Base-by-base conservation (phyloP, 2,113 vertebrate genomes). In the Phyllostomus discolor region DNA sequence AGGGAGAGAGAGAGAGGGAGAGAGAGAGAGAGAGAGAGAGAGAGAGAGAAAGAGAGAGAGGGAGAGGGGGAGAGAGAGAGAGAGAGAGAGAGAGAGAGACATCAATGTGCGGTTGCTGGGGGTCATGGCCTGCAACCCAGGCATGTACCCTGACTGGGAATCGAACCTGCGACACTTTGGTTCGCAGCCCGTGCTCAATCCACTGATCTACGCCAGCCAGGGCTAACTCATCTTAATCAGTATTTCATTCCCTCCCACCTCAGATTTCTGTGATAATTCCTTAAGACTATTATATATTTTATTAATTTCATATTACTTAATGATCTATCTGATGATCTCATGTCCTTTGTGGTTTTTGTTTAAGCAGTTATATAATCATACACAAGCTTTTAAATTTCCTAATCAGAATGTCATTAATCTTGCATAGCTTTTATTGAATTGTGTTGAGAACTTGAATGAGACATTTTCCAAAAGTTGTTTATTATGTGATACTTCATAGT, bases 271-370 rank as follows among this genome's bases (percentile, higher is more conserved):
- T 94, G 33, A 84, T 84, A 93, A 75, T 88, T 88, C 88, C 1
- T 67, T 41, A 83, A 94, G 10, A 50, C 5, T 79, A 9, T 64
- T 67, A 48, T 91, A 72, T 90, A 73, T 66, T 86, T 90, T 54
- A 69, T 62, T 90, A 73, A 24, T 80, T 48, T 69, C 9, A 43
- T 90, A 57, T 66, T 93, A 67, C 10, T 79, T 73, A 87, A 69
- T 50, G 2, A 33, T 15, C 46, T 43, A 70, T 86, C 48, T 90
- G 59, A 89, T 64, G 7, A 46, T 78, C 20, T 82, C 38, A 83
- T 57, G 1, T 86, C 35, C 48, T 91, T 88, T 90, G 33, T 52
- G 24, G 2, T 76, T 96, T 78, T 95, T 94, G 70, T 94, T 91
- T 93, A 84, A 66, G 46, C 28, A 88, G 14, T 75, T 38, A 70